These are phyloP conservation scores for Lycophotia porphyrea DNA, from an alignment of 2,888 invertebrate genomes.

Conservation along the genomic window DNA sequence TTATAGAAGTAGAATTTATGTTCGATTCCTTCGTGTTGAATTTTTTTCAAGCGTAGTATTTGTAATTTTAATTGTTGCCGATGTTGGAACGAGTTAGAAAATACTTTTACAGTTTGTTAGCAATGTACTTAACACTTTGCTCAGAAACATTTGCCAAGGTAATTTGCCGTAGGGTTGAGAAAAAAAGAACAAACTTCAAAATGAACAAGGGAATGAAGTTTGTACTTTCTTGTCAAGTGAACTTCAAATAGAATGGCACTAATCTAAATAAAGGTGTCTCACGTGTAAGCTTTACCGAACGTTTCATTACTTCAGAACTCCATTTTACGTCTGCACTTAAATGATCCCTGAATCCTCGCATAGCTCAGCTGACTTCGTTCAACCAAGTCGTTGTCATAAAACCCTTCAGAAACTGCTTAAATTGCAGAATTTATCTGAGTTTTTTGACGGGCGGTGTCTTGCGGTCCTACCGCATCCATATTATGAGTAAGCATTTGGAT, in stretches of 20 bases:
- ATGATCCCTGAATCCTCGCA: conserved; percentile 51
- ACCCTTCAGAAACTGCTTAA: conserved; percentile 55
- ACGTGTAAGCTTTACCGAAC: conserved; percentile 44
- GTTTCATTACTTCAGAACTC: conserved; percentile 55
- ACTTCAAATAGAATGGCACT: conserved; percentile 25
- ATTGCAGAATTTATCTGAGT: conserved; percentile 62
- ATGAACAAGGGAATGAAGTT: conserved; percentile 3
- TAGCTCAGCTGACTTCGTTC: conserved; percentile 56
- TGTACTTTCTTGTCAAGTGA: conserved; percentile 25
- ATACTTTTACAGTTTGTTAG: conserved; percentile 9
- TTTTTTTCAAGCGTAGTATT: conserved; percentile 1
- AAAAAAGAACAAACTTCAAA: conserved; percentile 7
- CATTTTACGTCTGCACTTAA: conserved; percentile 56
- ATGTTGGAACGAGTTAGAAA: conserved; percentile 2
- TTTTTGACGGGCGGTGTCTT: conserved; percentile 67
- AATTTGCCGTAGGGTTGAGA: neutral
- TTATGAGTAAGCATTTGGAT: conserved; percentile 74
- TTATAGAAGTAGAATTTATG: conserved; percentile 12
- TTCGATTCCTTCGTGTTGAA: conserved; percentile 10
- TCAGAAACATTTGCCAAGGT: conserved; percentile 14
- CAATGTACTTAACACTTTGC: conserved; percentile 2
- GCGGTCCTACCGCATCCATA: conserved; percentile 49
- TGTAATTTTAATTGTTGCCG: conserved; percentile 24
- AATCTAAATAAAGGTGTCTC: conserved; percentile 48
- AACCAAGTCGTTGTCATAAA: conserved; percentile 64